Conservation (phyloP, 2,888 invertebrate genomes). For the Lasioglossum calceatum region DNA sequence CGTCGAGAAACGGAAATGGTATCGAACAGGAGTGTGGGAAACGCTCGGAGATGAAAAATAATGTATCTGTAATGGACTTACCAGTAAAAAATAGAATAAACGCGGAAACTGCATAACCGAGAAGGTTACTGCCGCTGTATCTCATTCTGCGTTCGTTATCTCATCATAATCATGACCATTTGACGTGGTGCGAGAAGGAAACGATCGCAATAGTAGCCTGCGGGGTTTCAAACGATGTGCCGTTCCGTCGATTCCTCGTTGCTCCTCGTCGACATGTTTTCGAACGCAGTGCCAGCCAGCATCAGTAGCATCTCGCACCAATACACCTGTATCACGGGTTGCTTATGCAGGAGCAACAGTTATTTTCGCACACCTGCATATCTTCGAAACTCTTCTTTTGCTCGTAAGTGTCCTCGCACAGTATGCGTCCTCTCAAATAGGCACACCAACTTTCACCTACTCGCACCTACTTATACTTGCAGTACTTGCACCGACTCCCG, state of each 20-base stretch:
- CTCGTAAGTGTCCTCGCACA: constrained; percentile 48
- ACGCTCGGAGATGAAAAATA: neutral
- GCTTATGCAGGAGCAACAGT: constrained; percentile 53
- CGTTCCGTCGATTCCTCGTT: constrained; percentile 29
- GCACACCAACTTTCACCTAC: constrained; percentile 60
- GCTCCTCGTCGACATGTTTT: constrained; percentile 47
- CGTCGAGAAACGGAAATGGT: neutral
- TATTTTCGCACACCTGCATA: constrained; percentile 66
- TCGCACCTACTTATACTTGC: constrained; percentile 44
- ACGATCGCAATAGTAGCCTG: constrained; percentile 16
- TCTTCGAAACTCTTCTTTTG: constrained; percentile 55
- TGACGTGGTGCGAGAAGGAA: constrained; percentile 48
- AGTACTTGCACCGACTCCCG: constrained; percentile 58
- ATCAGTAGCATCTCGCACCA: constrained; percentile 28
- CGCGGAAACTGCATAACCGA: constrained; percentile 82
- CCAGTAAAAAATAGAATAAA: constrained; percentile 81
- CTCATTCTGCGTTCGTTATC: constrained; percentile 84
- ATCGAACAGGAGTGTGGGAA: neutral
- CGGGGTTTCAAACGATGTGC: constrained; percentile 41
- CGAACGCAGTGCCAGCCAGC: constrained; percentile 31
- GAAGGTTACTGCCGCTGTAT: constrained; percentile 81
- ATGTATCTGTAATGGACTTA: constrained; percentile 66
- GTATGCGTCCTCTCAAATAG: constrained; percentile 61
- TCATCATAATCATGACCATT: constrained; percentile 78
- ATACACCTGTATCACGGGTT: constrained; percentile 61